Percentiles rank a stretch among this genome's conserved stretches.
phyloP scores from a whole-genome alignment of 2,888 invertebrate species.

The Caenorhabditis virilis region DNA sequence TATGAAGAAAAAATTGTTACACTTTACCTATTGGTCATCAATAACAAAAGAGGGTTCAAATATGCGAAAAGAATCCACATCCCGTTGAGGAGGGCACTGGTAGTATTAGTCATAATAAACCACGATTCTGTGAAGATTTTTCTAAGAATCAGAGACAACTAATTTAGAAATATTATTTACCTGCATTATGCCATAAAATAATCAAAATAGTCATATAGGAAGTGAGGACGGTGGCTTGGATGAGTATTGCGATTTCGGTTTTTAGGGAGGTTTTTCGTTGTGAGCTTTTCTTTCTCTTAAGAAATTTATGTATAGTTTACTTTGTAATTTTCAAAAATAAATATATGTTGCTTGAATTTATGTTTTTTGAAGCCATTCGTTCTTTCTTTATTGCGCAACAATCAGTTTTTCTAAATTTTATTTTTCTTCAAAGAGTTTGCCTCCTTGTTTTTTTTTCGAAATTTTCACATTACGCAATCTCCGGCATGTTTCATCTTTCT shows the following conservation, averaged over 20 bases:
- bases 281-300: conserved; percentile 1
- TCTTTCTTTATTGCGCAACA: too few relatives aligned
- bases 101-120: conserved; percentile 24
- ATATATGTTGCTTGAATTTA: too few relatives aligned
- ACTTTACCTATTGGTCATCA: conserved; percentile 1
- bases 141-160: too few relatives aligned
- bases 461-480: too few relatives aligned
- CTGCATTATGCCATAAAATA: conserved; percentile 38
- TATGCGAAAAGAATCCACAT: conserved; percentile 31
- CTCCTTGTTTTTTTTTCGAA: too few relatives aligned
- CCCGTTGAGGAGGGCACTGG: conserved; percentile 22
- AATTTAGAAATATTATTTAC: too few relatives aligned
- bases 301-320: too few relatives aligned
- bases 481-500: too few relatives aligned
- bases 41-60: conserved; percentile 8
- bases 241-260: conserved; percentile 23
- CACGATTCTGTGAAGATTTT: conserved; percentile 19
- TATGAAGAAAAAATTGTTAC: background rate
- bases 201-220: conserved; percentile 35
- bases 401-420: too few relatives aligned
- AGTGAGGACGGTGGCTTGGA: conserved; percentile 32
- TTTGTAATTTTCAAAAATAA: too few relatives aligned
- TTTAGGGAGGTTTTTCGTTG: background rate
- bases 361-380: too few relatives aligned
- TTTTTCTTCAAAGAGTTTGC: too few relatives aligned